A percentile compares a stretch with the other conserved stretches of the same genome.
Conservation (phyloP, 37 sponge, comb jelly and placozoan genomes). For the Haliclona indistincta region DNA sequence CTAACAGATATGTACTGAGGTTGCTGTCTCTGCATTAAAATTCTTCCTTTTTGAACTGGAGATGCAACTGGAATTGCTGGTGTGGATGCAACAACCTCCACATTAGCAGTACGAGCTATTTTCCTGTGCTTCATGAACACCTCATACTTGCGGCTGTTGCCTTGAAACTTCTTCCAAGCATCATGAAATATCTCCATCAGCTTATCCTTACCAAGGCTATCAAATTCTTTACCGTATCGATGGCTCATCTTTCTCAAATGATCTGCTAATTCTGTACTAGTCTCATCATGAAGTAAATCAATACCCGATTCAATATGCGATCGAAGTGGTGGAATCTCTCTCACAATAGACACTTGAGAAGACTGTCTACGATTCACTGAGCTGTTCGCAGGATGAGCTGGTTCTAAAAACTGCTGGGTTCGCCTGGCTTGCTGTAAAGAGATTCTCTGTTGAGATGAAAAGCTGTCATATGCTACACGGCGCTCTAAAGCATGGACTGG, state of each 20-base stretch:
- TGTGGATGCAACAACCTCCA: constrained; percentile 10
- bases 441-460: background rate
- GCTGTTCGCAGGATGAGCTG: background rate
- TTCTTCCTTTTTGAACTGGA: background rate
- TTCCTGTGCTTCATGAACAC: background rate
- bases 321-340: background rate
- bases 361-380: background rate
- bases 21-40: background rate
- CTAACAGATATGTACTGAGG: background rate
- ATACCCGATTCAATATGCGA: background rate
- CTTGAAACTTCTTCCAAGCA: constrained; percentile 61
- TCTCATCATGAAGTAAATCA: background rate
- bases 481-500: too few relatives aligned
- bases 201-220: constrained; percentile 15
- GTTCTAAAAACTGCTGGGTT: too few relatives aligned
- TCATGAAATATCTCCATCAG: constrained; percentile 59
- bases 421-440: background rate
- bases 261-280: background rate
- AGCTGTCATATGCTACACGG: background rate
- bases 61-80: background rate
- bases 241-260: constrained; percentile 11
- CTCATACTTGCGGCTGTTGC: constrained; percentile 39
- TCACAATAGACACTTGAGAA: background rate
- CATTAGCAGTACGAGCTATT: constrained; percentile 3
- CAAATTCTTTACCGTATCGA: constrained; percentile 38